Percentiles rank a stretch among this genome's conserved stretches.
phyloP scores from a whole-genome alignment of 92 coral and sea anemone species.

The Actinernus sp. region DNA sequence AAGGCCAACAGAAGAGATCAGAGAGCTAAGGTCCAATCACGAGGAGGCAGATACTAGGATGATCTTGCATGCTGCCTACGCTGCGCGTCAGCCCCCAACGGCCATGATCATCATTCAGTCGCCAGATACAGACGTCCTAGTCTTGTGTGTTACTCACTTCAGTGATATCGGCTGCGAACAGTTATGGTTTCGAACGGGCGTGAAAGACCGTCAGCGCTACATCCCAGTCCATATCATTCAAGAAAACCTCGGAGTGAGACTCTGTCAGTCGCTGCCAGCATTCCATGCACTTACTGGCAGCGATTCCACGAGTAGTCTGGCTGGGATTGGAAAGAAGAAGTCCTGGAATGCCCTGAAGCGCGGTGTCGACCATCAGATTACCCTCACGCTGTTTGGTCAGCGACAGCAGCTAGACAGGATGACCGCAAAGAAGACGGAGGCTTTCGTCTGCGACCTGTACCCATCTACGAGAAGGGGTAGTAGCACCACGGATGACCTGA shows the following conservation, averaged over 20 bases:
- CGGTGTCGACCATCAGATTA: slow-evolving; percentile 40
- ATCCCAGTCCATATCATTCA: slow-evolving; percentile 52
- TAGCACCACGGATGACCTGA: slow-evolving; percentile 36
- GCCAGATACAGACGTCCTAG: slow-evolving; percentile 59
- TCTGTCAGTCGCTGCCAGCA: slow-evolving; percentile 61
- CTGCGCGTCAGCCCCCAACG: slow-evolving; percentile 5
- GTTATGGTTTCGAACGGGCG: slow-evolving; percentile 45
- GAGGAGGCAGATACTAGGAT: slow-evolving; percentile 40
- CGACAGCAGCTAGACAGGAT: slow-evolving; percentile 17
- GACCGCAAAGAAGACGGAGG: slow-evolving; percentile 11
- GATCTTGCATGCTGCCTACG: slow-evolving; percentile 18
- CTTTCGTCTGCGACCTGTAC: slow-evolving; percentile 36
- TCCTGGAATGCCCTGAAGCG: slow-evolving; percentile 52
- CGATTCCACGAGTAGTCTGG: slow-evolving; percentile 50
- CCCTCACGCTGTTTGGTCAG: slow-evolving; percentile 35
- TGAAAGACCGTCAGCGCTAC: slow-evolving; percentile 50
- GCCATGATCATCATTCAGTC: slow-evolving; percentile 40
- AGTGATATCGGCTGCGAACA: slow-evolving; percentile 37
- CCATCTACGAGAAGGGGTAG: slow-evolving; percentile 30
- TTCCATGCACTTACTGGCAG: slow-evolving; percentile 51
- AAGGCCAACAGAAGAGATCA: neutral
- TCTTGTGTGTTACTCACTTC: slow-evolving; percentile 29
- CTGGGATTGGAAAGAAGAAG: slow-evolving; percentile 53
- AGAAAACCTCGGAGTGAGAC: slow-evolving; percentile 40
- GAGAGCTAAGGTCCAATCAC: slow-evolving; percentile 14